Conservation (phyloP, 2,113 vertebrate genomes). For the Nannospalax galili region DNA sequence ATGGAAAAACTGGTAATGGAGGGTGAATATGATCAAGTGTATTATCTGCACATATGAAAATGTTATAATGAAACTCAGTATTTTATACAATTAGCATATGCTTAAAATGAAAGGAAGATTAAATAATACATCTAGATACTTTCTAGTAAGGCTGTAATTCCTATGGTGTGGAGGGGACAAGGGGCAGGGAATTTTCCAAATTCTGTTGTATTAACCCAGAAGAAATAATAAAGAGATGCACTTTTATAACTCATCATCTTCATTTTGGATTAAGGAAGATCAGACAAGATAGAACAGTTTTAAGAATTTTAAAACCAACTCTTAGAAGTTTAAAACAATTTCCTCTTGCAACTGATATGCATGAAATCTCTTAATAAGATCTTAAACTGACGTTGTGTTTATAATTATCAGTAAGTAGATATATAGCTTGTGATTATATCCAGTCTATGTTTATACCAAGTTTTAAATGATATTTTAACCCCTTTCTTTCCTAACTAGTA, state of each 20-base stretch:
- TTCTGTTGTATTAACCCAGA: not conserved
- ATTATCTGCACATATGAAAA: not conserved
- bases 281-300: not conserved
- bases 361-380: slow-evolving; percentile 7
- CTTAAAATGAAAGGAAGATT: not conserved
- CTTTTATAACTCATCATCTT: slow-evolving; percentile 39
- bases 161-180: not conserved
- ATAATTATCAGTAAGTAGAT: slow-evolving; percentile 54
- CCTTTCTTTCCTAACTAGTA: not conserved
- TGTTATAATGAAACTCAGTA: not conserved
- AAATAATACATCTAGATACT: not conserved
- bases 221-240: not conserved
- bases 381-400: slow-evolving; percentile 32
- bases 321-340: not conserved
- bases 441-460: slow-evolving; percentile 28
- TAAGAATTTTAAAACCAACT: slow-evolving; percentile 31
- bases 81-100: not conserved
- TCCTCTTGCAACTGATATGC: not conserved
- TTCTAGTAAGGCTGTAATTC: not conserved
- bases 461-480: slow-evolving; percentile 61
- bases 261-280: not conserved
- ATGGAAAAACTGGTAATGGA: not conserved
- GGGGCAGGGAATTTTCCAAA: not conserved
- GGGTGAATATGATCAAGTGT: not conserved
- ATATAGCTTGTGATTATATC: no score